Percentiles rank a stretch among this genome's conserved stretches.
Evolutionary conservation across 2,113 vertebrate species (phyloP).

Genomic region (Brachionichthys hirsutus): DNA sequence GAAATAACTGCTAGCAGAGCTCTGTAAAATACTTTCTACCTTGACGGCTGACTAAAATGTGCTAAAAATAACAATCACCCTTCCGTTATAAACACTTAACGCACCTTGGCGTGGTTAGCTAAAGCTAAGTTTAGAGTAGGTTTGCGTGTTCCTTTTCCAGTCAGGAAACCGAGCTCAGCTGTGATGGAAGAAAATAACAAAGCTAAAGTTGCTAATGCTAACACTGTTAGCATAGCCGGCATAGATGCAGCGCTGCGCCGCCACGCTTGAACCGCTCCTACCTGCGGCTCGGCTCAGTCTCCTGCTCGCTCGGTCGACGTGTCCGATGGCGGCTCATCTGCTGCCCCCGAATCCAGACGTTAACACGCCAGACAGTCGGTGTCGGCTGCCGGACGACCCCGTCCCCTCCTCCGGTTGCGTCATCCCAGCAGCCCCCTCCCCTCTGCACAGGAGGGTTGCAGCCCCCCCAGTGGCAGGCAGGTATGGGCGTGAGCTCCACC

Average conservation of each 20-base stretch:
- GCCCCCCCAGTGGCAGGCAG: neutral
- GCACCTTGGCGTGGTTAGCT: rapidly evolving
- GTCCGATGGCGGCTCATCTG: slow-evolving; percentile 29
- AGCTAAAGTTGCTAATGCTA: slow-evolving; percentile 52
- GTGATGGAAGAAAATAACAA: slow-evolving; percentile 6
- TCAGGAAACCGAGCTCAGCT: slow-evolving; percentile 11
- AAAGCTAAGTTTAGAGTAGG: too few relatives aligned
- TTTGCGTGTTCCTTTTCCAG: neutral
- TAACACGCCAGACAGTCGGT: slow-evolving; percentile 37
- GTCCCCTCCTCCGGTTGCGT: slow-evolving; percentile 67
- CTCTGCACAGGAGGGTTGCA: neutral
- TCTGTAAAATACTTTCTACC: too few relatives aligned
- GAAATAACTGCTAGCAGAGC: too few relatives aligned
- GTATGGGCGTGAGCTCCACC: too few relatives aligned
- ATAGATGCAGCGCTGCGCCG: slow-evolving; percentile 25
- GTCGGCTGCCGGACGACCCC: slow-evolving; percentile 43
- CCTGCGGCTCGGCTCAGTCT: slow-evolving; percentile 31
- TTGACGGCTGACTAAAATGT: too few relatives aligned
- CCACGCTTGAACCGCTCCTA: slow-evolving; percentile 26
- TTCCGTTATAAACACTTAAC: neutral
- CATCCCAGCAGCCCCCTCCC: slow-evolving; percentile 62
- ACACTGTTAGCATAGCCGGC: slow-evolving; percentile 56
- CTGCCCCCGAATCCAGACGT: neutral
- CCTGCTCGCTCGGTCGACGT: neutral
- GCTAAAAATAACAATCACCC: too few relatives aligned